Base-by-base conservation (phyloP, 2,888 invertebrate species). In the Pristionchus maxplancki region DNA sequence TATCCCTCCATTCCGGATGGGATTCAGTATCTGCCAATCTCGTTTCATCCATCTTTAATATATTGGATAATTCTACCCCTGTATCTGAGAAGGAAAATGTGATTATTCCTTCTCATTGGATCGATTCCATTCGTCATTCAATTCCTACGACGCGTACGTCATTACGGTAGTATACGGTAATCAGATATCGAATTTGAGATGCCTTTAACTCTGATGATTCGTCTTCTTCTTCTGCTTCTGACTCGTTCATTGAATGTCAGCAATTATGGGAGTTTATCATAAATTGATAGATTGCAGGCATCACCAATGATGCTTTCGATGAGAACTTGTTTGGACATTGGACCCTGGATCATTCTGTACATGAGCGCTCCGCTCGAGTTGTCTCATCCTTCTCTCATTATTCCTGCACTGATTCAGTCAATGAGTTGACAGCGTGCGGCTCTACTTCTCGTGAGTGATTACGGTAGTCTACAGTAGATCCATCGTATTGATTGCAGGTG, bases 41-140 rank as follows among this genome's bases (percentile, higher is more conserved):
- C 40, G 40, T 44, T 40, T 74, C 74, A n/a, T 74, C 74, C 44
- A 74, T 74, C 74, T 74, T 74, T 44, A 74, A 74, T 74, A 40
- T 74, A 28, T 74, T 74, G 4, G 74, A 74, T n/a, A 2, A 31
- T 11, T 9, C 37, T 9, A 5, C 37, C 37, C 8, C 74, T 44
- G 24, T n/a, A 2, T 58, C 20, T 58, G 58, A 58, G 9, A 58
- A n/a, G 20, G 24, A 58, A 9, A 6, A 58, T 58, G 24, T 5
- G 58, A 58, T n/a, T 58, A n/a, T 58, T 24, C 6, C 58, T 9
- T n/a, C 58, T 58, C 24, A 8, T 3, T 58, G 58, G 58, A 58
- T 58, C 24, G 58, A 58, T 58, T 58, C 58, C 20, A 58, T 58
- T 58, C 58, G 58, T 58, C 24, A n/a, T n/a, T 24, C 58, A 1